Conservation (phyloP, 2,113 vertebrate genomes). For the Gavialis gangeticus region DNA sequence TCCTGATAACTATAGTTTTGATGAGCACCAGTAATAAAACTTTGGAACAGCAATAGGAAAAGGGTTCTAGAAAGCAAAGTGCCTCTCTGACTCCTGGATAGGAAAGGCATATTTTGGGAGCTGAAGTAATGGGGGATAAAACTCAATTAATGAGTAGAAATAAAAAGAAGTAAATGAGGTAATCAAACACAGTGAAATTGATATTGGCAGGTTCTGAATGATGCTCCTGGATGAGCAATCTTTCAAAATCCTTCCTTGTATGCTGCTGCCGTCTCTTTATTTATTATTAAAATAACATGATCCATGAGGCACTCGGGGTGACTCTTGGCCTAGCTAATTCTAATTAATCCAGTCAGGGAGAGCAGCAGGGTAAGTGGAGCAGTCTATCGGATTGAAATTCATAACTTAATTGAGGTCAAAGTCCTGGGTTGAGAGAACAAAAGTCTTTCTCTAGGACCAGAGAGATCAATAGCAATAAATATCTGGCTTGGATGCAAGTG, state of each 20-base stretch:
- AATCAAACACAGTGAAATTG: conserved; percentile 86
- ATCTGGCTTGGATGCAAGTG: conserved; percentile 92
- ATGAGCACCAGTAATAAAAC: conserved; percentile 70
- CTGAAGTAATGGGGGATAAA: conserved; percentile 74
- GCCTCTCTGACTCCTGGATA: conserved; percentile 66
- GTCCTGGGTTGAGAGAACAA: conserved; percentile 94
- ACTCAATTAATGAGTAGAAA: conserved; percentile 78
- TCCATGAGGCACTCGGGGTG: conserved; percentile 89
- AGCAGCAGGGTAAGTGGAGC: conserved; percentile 91
- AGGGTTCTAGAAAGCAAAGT: conserved; percentile 23
- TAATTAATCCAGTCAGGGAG: conserved; percentile 97
- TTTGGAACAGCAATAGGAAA: conserved; percentile 46
- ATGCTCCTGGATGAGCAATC: conserved; percentile 83
- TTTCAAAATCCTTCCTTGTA: conserved; percentile 86
- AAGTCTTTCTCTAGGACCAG: conserved; percentile 95
- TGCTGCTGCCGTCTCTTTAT: conserved; percentile 84
- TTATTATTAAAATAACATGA: conserved; percentile 98
- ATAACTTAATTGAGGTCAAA: conserved; percentile 99
- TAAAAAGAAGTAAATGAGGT: conserved; percentile 84
- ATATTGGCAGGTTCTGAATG: conserved; percentile 89
- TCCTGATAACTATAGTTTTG: conserved; percentile 72
- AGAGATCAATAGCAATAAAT: conserved; percentile 99
- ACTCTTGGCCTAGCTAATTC: conserved; percentile 93
- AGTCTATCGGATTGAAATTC: conserved; percentile 99
- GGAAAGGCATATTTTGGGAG: conserved; percentile 75